Percentiles rank a stretch among this genome's conserved stretches.
phyloP scores from a whole-genome alignment of 2,113 vertebrate genomes.

The Cynoglossus semilaevis region DNA sequence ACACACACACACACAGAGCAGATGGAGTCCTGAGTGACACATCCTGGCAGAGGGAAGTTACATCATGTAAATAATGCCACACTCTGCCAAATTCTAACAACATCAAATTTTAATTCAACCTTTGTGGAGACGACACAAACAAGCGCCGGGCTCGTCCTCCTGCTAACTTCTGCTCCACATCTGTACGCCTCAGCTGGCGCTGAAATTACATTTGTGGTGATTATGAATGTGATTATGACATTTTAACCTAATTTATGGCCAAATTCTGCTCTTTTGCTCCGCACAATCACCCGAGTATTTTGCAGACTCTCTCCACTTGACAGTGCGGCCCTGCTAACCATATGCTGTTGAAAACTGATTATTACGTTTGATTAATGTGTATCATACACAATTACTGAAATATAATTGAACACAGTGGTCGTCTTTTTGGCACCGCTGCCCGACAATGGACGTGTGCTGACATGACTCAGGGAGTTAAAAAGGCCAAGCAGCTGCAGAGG shows the following conservation, averaged over 20 bases:
- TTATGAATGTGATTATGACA: slow-evolving; percentile 59
- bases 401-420: slow-evolving; percentile 72
- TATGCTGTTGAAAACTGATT: slow-evolving; percentile 70
- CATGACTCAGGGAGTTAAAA: slow-evolving; percentile 55
- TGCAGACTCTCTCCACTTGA: slow-evolving; percentile 46
- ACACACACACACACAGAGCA: slow-evolving; percentile 43
- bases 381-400: slow-evolving; percentile 66
- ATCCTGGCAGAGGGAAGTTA: slow-evolving; percentile 67
- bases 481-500: slow-evolving; percentile 69
- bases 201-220: slow-evolving; percentile 63
- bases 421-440: slow-evolving; percentile 61
- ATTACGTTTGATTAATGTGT: slow-evolving; percentile 68
- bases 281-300: slow-evolving; percentile 24
- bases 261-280: slow-evolving; percentile 31
- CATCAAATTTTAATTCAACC: slow-evolving; percentile 61
- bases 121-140: slow-evolving; percentile 23
- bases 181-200: slow-evolving; percentile 51
- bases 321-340: slow-evolving; percentile 60
- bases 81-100: slow-evolving; percentile 64
- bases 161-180: slow-evolving; percentile 40
- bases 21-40: slow-evolving; percentile 69
- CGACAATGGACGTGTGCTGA: slow-evolving; percentile 63
- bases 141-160: slow-evolving; percentile 18
- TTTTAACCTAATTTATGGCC: slow-evolving; percentile 60
- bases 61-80: slow-evolving; percentile 70